Percentiles rank a stretch among this genome's conserved stretches.
These are phyloP conservation scores for Apodemia zela DNA, from an alignment of 2,888 invertebrate genomes.

Conservation along the genomic window DNA sequence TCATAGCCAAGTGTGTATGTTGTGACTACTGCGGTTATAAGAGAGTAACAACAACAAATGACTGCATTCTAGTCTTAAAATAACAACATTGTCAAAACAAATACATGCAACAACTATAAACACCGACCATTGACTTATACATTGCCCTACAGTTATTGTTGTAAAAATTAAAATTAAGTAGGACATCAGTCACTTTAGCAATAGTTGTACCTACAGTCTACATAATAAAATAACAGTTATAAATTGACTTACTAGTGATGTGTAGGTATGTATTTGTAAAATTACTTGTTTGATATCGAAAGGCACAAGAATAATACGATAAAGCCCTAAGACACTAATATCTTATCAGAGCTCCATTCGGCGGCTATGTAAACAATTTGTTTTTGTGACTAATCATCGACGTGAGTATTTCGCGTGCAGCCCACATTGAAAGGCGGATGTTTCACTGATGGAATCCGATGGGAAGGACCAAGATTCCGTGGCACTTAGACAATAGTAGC, in stretches of 20 bases:
- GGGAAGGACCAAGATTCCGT: conserved; percentile 78
- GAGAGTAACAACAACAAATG: conserved; percentile 11
- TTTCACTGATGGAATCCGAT: conserved; percentile 71
- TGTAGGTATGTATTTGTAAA: neutral
- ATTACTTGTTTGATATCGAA: neutral
- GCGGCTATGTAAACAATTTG: conserved; percentile 43
- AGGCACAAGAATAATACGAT: conserved; percentile 11
- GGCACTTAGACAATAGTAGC: conserved; percentile 77
- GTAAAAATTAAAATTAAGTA: neutral
- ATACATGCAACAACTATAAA: neutral
- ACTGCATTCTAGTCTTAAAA: conserved; percentile 14
- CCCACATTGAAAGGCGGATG: conserved; percentile 65
- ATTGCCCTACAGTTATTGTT: neutral
- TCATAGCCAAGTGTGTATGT: conserved; percentile 2
- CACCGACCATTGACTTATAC: neutral
- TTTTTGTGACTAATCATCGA: conserved; percentile 50
- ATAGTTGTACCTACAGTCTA: neutral
- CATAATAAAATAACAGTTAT: neutral
- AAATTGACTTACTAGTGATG: conserved; percentile 3
- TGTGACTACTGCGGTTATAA: conserved; percentile 1
- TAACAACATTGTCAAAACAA: conserved; percentile 14
- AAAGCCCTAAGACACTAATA: conserved; percentile 41
- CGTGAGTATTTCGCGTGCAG: conserved; percentile 60
- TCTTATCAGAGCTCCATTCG: conserved; percentile 62
- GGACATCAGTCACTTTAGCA: neutral